These are phyloP conservation scores for Caiman crocodilus DNA, from an alignment of 2,797 vertebrate species.

Conservation along the genomic window DNA sequence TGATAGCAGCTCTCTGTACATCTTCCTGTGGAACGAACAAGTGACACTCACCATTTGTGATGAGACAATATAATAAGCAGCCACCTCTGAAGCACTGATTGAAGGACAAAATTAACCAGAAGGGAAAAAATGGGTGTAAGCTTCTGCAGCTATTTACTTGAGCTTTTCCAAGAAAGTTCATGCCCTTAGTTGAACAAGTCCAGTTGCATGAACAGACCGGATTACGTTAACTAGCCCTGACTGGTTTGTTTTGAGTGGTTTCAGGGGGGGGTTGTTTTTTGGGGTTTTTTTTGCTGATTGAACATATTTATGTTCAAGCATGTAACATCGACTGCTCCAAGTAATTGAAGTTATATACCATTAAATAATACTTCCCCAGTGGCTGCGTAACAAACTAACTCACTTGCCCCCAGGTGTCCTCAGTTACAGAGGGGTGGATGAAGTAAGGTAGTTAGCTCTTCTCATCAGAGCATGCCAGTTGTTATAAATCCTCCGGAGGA, in stretches of 20 bases:
- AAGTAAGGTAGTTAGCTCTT: too few relatives aligned
- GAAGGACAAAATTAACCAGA: constrained; percentile 24
- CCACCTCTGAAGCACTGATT: not conserved
- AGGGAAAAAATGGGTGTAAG: constrained; percentile 32
- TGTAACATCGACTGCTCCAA: not conserved
- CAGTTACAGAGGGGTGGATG: too few relatives aligned
- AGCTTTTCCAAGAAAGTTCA: constrained; percentile 59
- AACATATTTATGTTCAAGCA: constrained; percentile 30
- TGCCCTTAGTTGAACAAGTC: constrained; percentile 54
- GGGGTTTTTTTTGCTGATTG: constrained; percentile 15
- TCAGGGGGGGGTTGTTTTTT: not conserved
- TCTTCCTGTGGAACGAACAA: not conserved
- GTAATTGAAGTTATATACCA: not conserved
- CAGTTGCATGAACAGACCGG: constrained; percentile 50
- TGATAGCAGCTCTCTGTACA: not conserved
- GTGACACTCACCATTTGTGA: not conserved
- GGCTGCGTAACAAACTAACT: too few relatives aligned
- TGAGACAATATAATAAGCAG: not conserved
- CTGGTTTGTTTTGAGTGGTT: constrained; percentile 40
- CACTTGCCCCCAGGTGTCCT: not conserved
- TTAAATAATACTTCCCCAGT: not conserved
- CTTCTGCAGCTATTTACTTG: constrained; percentile 53
- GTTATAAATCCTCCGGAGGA: too few relatives aligned
- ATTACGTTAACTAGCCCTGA: constrained; percentile 57
- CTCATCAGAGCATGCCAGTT: too few relatives aligned